Percentiles rank a stretch among this genome's conserved stretches.
Conservation (phyloP, 2,888 invertebrate species). For the Phaonia tiefii region DNA sequence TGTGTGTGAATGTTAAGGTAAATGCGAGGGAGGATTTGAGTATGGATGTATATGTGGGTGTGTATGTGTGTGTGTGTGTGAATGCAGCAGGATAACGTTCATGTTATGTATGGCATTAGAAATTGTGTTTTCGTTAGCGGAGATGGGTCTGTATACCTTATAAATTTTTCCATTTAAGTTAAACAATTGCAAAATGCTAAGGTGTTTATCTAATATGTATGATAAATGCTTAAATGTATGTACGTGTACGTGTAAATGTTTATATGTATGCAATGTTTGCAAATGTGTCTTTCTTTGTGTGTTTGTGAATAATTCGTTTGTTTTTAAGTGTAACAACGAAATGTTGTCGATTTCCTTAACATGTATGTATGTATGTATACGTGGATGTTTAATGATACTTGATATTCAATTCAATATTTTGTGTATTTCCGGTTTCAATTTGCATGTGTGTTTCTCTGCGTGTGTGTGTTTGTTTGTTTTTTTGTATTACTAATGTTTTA, state of each 20-base stretch:
- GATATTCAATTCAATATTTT: conserved; percentile 28
- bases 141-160: neutral
- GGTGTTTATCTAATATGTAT: conserved; percentile 18
- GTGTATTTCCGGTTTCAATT: neutral
- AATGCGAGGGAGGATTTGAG: too few relatives aligned
- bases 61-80: conserved; percentile 4
- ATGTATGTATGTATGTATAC: conserved; percentile 45
- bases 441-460: neutral
- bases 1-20: conserved; percentile 26
- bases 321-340: conserved; percentile 28
- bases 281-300: neutral
- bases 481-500: conserved; percentile 34
- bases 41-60: conserved; percentile 11
- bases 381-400: conserved; percentile 34
- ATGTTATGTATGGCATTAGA: too few relatives aligned
- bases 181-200: neutral
- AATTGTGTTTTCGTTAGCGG: too few relatives aligned
- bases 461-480: conserved; percentile 22
- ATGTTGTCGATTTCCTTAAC: too few relatives aligned
- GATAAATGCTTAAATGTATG: conserved; percentile 45
- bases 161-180: neutral
- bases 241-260: conserved; percentile 33
- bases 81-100: too few relatives aligned
- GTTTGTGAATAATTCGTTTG: conserved; percentile 10
- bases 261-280: conserved; percentile 31